These are phyloP conservation scores for Pammene fasciana DNA, from an alignment of 2,888 invertebrate genomes.

Conservation along the genomic window DNA sequence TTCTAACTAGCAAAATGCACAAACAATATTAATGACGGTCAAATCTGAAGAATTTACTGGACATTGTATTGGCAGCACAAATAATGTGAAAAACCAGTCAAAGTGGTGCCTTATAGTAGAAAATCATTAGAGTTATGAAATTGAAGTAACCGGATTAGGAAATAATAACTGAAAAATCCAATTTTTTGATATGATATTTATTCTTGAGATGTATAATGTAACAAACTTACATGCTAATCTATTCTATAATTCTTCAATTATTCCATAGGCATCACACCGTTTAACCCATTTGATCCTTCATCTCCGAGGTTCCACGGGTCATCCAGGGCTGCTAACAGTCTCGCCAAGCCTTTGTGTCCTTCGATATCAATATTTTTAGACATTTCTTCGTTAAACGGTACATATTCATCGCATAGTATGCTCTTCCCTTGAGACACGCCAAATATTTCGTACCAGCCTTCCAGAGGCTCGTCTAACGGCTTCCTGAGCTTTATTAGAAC, in stretches of 20 bases:
- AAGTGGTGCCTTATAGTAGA: no score
- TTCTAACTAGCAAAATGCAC: no score
- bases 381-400: constrained; percentile 69
- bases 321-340: constrained; percentile 70
- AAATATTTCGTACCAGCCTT: constrained; percentile 79
- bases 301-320: constrained; percentile 80
- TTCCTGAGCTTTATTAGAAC: constrained; percentile 68
- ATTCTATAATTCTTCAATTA: constrained; percentile 42
- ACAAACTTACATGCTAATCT: constrained; percentile 25
- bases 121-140: not conserved
- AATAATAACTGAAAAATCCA: not conserved
- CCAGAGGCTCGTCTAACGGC: constrained; percentile 70
- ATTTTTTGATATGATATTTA: not conserved
- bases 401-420: constrained; percentile 75
- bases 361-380: constrained; percentile 72
- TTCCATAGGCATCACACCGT: constrained; percentile 69
- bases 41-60: no score
- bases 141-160: not conserved
- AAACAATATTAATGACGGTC: no score
- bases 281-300: constrained; percentile 53
- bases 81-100: no score
- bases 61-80: no score
- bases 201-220: constrained; percentile 3
- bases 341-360: constrained; percentile 73
- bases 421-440: constrained; percentile 76